Evolutionary conservation across 2,113 vertebrate genomes (phyloP).

Genomic region (Kryptolebias marmoratus): DNA sequence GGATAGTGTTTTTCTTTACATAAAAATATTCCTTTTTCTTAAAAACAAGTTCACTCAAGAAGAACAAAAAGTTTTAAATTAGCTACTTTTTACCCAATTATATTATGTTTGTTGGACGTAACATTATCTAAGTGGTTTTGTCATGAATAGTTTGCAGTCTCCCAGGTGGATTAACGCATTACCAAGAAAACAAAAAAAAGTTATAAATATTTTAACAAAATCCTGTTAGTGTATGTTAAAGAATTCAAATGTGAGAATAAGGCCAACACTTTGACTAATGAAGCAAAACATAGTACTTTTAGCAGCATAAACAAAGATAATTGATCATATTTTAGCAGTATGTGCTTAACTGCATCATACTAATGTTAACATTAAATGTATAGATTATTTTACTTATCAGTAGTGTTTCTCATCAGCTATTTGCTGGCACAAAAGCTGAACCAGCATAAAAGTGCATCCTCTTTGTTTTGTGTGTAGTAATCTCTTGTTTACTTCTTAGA

Average conservation of each 20-base stretch:
- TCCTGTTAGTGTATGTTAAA: neutral
- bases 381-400: neutral
- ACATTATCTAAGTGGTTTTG: neutral
- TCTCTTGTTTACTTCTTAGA: slow-evolving; percentile 35
- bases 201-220: neutral
- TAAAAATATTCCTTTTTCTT: neutral
- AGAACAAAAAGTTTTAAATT: neutral
- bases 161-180: neutral
- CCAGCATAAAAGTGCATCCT: slow-evolving; percentile 19
- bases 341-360: neutral
- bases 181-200: neutral
- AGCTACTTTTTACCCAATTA: neutral
- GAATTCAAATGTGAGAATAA: neutral
- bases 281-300: neutral
- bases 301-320: neutral
- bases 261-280: neutral
- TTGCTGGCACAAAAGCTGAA: slow-evolving; percentile 12
- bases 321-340: neutral
- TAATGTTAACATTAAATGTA: neutral
- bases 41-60: too few relatives aligned
- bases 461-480: slow-evolving; percentile 18
- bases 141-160: neutral
- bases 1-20: neutral
- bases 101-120: neutral
- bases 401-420: neutral